phyloP scores from a whole-genome alignment of 2,113 vertebrate genomes.

The Sander vitreus region DNA sequence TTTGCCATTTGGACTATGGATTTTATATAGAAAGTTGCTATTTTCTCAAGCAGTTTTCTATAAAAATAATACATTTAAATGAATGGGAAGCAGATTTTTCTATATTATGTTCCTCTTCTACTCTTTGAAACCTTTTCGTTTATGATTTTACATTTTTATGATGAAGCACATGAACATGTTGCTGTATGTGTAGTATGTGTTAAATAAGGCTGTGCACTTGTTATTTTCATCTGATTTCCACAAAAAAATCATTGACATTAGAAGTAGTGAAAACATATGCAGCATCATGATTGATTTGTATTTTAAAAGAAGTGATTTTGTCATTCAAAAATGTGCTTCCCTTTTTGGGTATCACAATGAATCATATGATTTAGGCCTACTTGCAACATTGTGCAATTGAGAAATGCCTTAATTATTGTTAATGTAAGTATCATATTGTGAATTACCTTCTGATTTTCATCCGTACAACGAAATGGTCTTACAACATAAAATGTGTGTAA shows the following conservation, averaged over 20 bases:
- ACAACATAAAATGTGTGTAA: not conserved
- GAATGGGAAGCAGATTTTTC: not conserved
- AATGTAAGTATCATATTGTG: not conserved
- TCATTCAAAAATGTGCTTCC: not conserved
- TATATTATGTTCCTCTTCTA: not conserved
- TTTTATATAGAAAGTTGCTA: not conserved
- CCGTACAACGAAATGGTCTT: not conserved
- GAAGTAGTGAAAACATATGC: not conserved
- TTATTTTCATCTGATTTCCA: not conserved
- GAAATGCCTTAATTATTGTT: not conserved
- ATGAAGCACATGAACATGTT: not conserved
- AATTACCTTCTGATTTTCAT: constrained; percentile 12
- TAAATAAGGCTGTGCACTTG: not conserved
- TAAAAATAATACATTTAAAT: not conserved
- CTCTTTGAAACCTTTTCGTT: not conserved
- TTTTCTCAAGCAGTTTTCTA: not conserved
- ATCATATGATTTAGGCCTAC: not conserved
- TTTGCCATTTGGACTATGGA: not conserved
- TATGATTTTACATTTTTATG: not conserved
- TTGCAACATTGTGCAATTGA: not conserved
- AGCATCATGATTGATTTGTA: not conserved
- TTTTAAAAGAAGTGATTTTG: not conserved
- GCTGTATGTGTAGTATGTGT: not conserved
- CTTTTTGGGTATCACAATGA: not conserved
- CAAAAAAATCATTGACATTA: not conserved